Conservation (phyloP, 2,113 vertebrate genomes). For the Tricholaema leucomelas region DNA sequence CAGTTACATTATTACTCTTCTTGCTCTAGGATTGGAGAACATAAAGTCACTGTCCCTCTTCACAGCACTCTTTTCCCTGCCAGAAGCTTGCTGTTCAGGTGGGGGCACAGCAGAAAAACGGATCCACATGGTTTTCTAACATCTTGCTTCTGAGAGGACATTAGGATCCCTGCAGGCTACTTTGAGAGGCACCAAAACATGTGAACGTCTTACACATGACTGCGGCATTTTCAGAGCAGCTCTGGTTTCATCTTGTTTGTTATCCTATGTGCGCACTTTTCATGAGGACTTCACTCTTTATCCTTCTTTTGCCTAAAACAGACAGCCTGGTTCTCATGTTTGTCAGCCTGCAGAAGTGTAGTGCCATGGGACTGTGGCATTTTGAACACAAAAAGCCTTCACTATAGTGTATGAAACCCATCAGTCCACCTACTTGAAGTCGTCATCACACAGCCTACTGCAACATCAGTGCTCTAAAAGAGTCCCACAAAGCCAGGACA, state of each 20-base stretch:
- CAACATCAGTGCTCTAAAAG: conserved; percentile 44
- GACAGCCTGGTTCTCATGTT: conserved; percentile 41
- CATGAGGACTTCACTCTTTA: conserved; percentile 29
- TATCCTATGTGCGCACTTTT: background rate
- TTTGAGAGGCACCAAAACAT: background rate
- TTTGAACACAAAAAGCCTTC: conserved; percentile 57
- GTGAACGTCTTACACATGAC: background rate
- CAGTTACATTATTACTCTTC: background rate
- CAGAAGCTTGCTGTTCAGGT: background rate
- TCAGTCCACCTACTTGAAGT: conserved; percentile 23
- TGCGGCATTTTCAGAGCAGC: background rate
- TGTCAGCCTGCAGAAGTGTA: conserved; percentile 37
- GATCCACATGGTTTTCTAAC: background rate
- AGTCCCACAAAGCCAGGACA: conserved; percentile 42
- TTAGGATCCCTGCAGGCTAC: background rate
- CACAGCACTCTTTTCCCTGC: background rate
- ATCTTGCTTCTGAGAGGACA: background rate
- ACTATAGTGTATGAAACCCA: conserved; percentile 45
- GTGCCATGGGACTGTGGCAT: conserved; percentile 37
- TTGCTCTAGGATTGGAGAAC: background rate
- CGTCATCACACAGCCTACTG: conserved; percentile 38
- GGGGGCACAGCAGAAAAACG: background rate
- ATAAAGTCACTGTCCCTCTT: background rate
- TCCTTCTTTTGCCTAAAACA: conserved; percentile 60
- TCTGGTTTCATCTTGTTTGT: conserved; percentile 32